A percentile compares a stretch with the other conserved stretches of the same genome.
These are phyloP conservation scores for Lates calcarifer DNA, from an alignment of 2,113 vertebrate genomes.

Conservation along the genomic window DNA sequence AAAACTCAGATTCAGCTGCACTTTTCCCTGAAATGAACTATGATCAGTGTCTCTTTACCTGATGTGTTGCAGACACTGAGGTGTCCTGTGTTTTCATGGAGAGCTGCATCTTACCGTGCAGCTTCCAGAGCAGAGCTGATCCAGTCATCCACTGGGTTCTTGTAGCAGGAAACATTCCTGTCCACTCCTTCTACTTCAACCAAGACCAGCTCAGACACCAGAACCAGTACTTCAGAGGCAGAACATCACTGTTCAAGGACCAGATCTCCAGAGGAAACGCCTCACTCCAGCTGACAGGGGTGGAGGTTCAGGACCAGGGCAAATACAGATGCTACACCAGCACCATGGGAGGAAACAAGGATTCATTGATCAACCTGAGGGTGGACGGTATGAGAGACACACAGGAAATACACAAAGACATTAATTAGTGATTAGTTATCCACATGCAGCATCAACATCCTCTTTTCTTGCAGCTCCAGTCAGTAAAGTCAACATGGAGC, in stretches of 20 bases:
- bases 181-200: constrained; percentile 77
- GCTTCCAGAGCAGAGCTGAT: constrained; percentile 25
- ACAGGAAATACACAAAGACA: no score
- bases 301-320: constrained; percentile 68
- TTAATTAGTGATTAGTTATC: no score
- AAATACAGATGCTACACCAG: constrained; percentile 81
- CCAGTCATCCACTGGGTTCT: constrained; percentile 84
- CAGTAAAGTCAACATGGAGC: constrained; percentile 45
- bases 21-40: no score
- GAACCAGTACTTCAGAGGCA: constrained; percentile 47
- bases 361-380: background rate
- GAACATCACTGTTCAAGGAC: constrained; percentile 76
- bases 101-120: constrained; percentile 79
- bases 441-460: no score
- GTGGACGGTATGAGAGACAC: constrained; percentile 70
- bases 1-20: no score
- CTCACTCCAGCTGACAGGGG: constrained; percentile 75
- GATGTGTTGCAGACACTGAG: no score
- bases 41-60: no score
- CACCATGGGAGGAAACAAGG: constrained; percentile 28
- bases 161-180: rapidly evolving
- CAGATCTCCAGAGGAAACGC: constrained; percentile 77
- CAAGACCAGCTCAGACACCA: constrained; percentile 62
- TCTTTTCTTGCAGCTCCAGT: constrained; percentile 75
- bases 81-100: constrained; percentile 44